A percentile compares a stretch with the other conserved stretches of the same genome.
Evolutionary conservation across 2,113 vertebrate genomes (phyloP).

Genomic region (Hiodon alosoides): DNA sequence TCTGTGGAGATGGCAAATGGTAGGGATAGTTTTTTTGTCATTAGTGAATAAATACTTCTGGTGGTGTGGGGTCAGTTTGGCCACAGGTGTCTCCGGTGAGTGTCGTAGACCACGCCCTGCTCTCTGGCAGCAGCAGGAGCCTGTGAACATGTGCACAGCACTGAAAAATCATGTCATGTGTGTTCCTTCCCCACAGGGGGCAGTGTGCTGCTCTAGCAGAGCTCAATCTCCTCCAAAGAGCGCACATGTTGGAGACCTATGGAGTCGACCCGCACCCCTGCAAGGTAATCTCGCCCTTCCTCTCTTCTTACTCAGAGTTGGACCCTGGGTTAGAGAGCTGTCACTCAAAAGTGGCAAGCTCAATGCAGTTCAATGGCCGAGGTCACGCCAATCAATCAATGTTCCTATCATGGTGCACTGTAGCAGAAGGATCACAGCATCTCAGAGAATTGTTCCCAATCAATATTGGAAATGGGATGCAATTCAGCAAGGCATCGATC

Average conservation of each 20-base stretch:
- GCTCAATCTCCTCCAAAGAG: slow-evolving; percentile 88
- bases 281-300: slow-evolving; percentile 70
- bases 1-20: too few species aligned
- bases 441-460: too few species aligned
- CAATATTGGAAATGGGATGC: too few species aligned
- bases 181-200: slow-evolving; percentile 64
- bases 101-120: neutral
- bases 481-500: too few species aligned
- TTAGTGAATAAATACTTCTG: too few species aligned
- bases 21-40: too few species aligned
- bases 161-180: neutral
- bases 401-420: too few species aligned
- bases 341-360: too few species aligned
- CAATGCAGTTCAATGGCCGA: too few species aligned
- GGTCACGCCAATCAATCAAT: too few species aligned
- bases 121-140: neutral
- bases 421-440: too few species aligned
- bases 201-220: slow-evolving; percentile 83
- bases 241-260: slow-evolving; percentile 89
- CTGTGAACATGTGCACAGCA: neutral
- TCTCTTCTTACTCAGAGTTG: neutral
- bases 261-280: slow-evolving; percentile 97
- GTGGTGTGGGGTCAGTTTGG: neutral
- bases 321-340: too few species aligned
- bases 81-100: neutral